Base-by-base conservation (phyloP, 1,140 invertebrate species). In the Drosophila navojoa region DNA sequence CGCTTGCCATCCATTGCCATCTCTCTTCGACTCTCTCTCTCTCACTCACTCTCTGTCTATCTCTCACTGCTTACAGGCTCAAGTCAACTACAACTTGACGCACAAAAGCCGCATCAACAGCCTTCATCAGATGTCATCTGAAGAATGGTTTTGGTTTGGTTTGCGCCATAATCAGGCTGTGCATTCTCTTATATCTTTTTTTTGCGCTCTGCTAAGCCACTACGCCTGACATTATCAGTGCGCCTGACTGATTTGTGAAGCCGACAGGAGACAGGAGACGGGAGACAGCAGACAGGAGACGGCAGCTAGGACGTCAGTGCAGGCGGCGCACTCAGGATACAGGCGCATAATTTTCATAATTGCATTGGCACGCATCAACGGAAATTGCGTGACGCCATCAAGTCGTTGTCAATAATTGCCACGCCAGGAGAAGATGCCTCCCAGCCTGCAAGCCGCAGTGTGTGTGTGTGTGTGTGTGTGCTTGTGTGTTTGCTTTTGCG, bases 391-490 rank as follows among this genome's bases (percentile, higher is more conserved):
- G 79, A 64, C 79, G 79, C 79, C 79, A 81, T 75, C 79, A 75
- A 81, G 79, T 81, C 79, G 74, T 66, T 74, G 79, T 81, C 74
- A 67, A 81, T 81, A 81, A 81, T 81, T 81, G 75, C 74, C 73
- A 58, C 53, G 47, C 42, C 27, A 57, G 25, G 27, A 47, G 25
- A 47, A 44, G 15, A 53, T 59, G 71, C 66, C 64, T 58, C 44
- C 45, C 25, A 27, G 15, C 29, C 16, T 16, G 35, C 49, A 54
- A n/a, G 47, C 29, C 1, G 11, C 19, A 11, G 19, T 11, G 11
- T 5, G 32, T 11, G 35, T 52, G 4, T 15, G 35, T 5, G 1
- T 57, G 22, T 57, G 71, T 80, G 58, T 76, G 63, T 68, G 11
- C 19, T 5, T 9, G 19, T 11, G 19, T 11, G 32, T 11, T 35